Conservation (phyloP, 2,113 vertebrate species). For the Ailuropoda melanoleuca region DNA sequence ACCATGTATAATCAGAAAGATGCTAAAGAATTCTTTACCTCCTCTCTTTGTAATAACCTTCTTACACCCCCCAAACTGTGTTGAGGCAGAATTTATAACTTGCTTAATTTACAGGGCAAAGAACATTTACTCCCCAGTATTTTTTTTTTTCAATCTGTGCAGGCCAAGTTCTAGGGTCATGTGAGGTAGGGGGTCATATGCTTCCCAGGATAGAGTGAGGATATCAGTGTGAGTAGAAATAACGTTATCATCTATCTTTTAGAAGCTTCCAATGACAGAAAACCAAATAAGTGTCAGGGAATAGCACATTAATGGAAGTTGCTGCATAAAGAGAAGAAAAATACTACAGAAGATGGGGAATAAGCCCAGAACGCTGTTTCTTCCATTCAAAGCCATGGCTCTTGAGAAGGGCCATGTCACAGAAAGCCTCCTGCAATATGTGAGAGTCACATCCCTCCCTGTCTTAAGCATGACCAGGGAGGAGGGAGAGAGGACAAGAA, state of each 20-base stretch:
- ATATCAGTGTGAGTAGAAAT: slow-evolving; percentile 28
- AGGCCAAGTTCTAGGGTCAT: slow-evolving; percentile 28
- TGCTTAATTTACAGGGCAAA: slow-evolving; percentile 42
- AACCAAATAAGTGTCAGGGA: slow-evolving; percentile 1
- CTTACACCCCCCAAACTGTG: not conserved
- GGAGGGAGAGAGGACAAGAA: not conserved
- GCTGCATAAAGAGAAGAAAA: slow-evolving; percentile 4
- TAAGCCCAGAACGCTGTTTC: not conserved
- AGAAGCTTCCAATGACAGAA: slow-evolving; percentile 22
- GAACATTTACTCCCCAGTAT: not conserved
- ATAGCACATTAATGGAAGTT: not conserved
- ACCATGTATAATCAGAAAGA: slow-evolving; percentile 8
- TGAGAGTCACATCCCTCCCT: not conserved
- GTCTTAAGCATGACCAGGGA: not conserved
- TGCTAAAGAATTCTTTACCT: not conserved
- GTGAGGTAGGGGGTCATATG: not conserved
- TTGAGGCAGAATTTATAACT: slow-evolving; percentile 53
- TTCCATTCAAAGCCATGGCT: not conserved
- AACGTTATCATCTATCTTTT: slow-evolving; percentile 1
- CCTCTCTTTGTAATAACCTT: not conserved
- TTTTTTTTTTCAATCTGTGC: not conserved
- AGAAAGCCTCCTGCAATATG: not conserved
- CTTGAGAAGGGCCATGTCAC: not conserved
- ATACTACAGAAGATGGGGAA: not conserved
- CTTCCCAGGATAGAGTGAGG: slow-evolving; percentile 47